Percentiles rank a stretch among this genome's conserved stretches.
These are phyloP conservation scores for Tubulanus polymorphus DNA, from an alignment of 2,888 invertebrate species.

Conservation along the genomic window DNA sequence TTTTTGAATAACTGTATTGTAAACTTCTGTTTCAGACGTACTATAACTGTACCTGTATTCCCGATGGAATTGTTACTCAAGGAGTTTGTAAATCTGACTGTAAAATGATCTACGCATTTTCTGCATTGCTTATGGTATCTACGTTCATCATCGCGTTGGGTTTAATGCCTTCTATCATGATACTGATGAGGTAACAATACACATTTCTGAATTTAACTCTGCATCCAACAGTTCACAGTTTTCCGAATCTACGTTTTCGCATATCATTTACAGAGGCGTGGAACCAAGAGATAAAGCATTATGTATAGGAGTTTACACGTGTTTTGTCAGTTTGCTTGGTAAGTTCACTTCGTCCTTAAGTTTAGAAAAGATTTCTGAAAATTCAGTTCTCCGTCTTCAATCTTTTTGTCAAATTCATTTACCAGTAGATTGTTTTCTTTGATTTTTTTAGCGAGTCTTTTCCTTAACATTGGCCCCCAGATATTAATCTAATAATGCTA, in stretches of 20 bases:
- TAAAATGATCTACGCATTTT: background rate
- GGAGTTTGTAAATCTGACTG: background rate
- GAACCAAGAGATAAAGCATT: background rate
- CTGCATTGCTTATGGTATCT: background rate
- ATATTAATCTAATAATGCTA: no score
- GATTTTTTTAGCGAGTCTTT: no score
- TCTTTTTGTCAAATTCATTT: background rate
- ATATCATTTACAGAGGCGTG: background rate
- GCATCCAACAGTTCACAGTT: background rate
- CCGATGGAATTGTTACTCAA: background rate
- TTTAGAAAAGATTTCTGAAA: no score
- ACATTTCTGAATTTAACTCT: background rate
- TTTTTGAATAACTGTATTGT: background rate
- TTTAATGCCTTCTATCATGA: background rate
- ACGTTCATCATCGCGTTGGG: background rate
- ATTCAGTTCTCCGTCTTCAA: no score
- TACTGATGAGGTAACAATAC: background rate
- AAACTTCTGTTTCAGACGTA: background rate
- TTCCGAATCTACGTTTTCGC: background rate
- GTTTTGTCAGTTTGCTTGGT: background rate
- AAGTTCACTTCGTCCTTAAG: no score
- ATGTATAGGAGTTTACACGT: background rate
- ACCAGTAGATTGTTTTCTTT: background rate
- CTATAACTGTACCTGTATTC: background rate
- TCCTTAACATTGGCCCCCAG: no score